Evolutionary conservation across 2,797 vertebrate genomes (phyloP), one percentile per base, ranked within the genome.

Genomic region (Tokudaia tokunoshimensis): DNA sequence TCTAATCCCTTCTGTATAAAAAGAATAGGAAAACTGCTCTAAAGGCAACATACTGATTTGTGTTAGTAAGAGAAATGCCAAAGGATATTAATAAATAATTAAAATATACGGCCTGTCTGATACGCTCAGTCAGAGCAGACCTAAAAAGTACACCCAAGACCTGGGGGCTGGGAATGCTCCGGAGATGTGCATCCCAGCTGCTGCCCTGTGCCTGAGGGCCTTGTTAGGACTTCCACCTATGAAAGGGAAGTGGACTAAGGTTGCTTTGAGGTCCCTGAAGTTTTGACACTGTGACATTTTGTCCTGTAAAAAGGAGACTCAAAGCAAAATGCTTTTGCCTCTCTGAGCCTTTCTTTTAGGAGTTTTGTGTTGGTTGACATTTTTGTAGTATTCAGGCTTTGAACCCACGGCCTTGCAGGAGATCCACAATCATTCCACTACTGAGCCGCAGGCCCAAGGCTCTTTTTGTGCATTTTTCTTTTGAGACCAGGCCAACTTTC

Each of bases 21-120:
- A 91, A 88, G 67, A 75, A 83, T 44, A 95, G 89, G 81, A 83
- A 96, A 86, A 85, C n/a, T 47, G 67, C 44, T 91, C 94, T 59
- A 63, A 52, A 55, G 55, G 22, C 75, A 87, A 75, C 13, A 52
- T 52, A 72, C 26, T 74, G 37, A 81, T 75, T 90, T 87, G 44
- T 20, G 29, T 17, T 17, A 24, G 8, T 37, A 8, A 92, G 87
- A 94, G 55, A 91, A 95, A 92, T 26, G 44, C 6, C 72, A 91
- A 84, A 96, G 57, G 15, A 34, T 67, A 72, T 55, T 55, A 80
- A 91, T 29, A 79, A 93, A 75, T 29, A 55, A 85, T 15, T 90
- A 80, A 87, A 89, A 57, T 20, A 87, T 0, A 80, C 0, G 47
- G 26, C 29, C n/a, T 26, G 31, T 44, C 63, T 82, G n/a, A 91